Base-by-base conservation (phyloP, 2,113 vertebrate genomes). In the Scolopax mira region DNA sequence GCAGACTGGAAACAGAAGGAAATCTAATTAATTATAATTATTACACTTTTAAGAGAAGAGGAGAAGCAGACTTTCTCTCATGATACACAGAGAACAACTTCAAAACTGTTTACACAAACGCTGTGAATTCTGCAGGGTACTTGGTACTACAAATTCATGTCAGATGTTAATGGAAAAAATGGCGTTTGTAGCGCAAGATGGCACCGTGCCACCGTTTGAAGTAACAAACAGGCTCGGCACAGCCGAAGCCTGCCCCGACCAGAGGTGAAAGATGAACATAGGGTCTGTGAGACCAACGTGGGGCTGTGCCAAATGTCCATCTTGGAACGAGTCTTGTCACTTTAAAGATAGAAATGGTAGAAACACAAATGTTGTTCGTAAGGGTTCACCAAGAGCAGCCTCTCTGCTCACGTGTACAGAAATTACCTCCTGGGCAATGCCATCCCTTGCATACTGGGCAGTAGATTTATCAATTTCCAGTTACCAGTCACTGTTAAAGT, bases 131-230 rank as follows among this genome's bases (percentile, higher is more conserved):
- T 94, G 91, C 12, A 39, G 87, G 93, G 90, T n/a, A n/a, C n/a
- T 65, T 79, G 73, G 44, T 72, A 54, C 87, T 90, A 84, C 96
- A 96, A 94, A 97, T 70, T 94, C 87, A 58, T 92, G 97, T 97
- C 98, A 97, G 94, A 97, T 97, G 98, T 96, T 96, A 96, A 97
- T 97, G 97, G 97, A 96, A 97, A 88, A 94, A 96, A 83, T 28
- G 21, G 96, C 3, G 31, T 89, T 94, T 87, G 97, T 65, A 97
- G 98, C 24, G 66, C 64, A 54, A 42, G 89, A 86, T 96, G 97
- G 97, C 97, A 91, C 41, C 3, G 8, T 74, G 96, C 97, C 97
- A 94, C 96, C 35, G 92, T 74, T 91, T 94, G 54, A 85, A 97
- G 96, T 93, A 98, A 91, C 97, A 97, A 97, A 94, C 96, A 83